A percentile compares a stretch with the other conserved stretches of the same genome.
These are phyloP conservation scores for Piliocolobus tephrosceles DNA, from an alignment of 2,113 vertebrate genomes.

Conservation along the genomic window DNA sequence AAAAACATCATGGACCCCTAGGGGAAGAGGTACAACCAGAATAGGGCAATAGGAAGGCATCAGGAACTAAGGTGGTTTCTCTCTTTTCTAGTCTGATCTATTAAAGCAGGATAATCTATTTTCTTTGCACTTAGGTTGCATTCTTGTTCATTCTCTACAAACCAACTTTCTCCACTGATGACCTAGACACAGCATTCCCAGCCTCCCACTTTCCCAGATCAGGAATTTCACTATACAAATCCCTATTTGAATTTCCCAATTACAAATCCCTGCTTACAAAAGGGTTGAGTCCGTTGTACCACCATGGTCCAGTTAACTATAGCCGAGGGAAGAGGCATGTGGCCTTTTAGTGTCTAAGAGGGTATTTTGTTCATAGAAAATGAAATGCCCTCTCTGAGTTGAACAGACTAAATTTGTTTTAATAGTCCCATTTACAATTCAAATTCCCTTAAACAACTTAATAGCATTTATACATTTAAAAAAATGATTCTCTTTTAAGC, in stretches of 20 bases:
- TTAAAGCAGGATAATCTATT: not conserved
- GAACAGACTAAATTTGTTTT: constrained; percentile 19
- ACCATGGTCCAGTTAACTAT: not conserved
- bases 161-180: not conserved
- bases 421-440: not conserved
- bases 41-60: not conserved
- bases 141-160: not conserved
- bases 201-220: not conserved
- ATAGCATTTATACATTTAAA: not conserved
- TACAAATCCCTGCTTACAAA: not conserved
- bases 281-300: not conserved
- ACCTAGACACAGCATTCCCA: not conserved
- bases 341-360: not conserved
- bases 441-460: constrained; percentile 44
- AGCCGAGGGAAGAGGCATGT: not conserved
- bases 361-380: not conserved
- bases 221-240: not conserved
- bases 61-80: not conserved
- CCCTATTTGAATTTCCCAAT: not conserved
- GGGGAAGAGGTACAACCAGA: not conserved
- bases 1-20: not conserved
- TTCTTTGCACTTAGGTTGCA: not conserved
- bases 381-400: not conserved
- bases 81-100: not conserved
- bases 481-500: not conserved